Base-by-base conservation (phyloP, 2,888 invertebrate species). In the Mimas tiliae region DNA sequence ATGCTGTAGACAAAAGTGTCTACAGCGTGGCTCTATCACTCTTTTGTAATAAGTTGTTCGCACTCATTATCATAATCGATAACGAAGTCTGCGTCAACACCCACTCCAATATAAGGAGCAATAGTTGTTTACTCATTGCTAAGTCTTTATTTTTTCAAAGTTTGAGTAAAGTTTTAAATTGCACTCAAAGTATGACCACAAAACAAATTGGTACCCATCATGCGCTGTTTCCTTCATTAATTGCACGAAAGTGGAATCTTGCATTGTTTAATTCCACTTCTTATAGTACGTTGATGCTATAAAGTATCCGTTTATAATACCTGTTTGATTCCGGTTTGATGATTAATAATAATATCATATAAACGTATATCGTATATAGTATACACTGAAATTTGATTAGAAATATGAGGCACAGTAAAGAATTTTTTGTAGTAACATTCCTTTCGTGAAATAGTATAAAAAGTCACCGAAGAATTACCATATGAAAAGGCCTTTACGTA, bases 41-140 rank as follows among this genome's bases (percentile, higher is more conserved):
- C n/a, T n/a, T n/a, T n/a, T n/a, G 42, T 11, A 11, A 42, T 42
- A 42, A 42, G 19, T n/a, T 19, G 19, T 50, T 19, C 1, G 16
- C 16, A 9, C 1, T 19, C 19, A 50, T 50, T 19, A 50, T 1
- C 50, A 50, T 50, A 50, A 19, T 50, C 50, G 19, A 50, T 19
- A 19, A 16, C 9, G 19, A 19, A 58, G 38, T 12, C 34, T 42
- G 19, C 38, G 19, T 42, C 19, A 38, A 58, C 7, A 19, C 19
- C 19, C 38, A 42, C 38, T 12, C 19, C 19, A 38, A 58, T 58
- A 58, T 42, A 19, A 19, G 19, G n/a, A 6, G 19, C 58, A 12
- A 58, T 58, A 58, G 19, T 38, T 38, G 16, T 58, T 19, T n/a
- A 27, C 53, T 42, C 42, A 58, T 38, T 6, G 58, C 19, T 58